Evolutionary conservation across 2,113 vertebrate species (phyloP).

Genomic region (Poecile atricapillus): DNA sequence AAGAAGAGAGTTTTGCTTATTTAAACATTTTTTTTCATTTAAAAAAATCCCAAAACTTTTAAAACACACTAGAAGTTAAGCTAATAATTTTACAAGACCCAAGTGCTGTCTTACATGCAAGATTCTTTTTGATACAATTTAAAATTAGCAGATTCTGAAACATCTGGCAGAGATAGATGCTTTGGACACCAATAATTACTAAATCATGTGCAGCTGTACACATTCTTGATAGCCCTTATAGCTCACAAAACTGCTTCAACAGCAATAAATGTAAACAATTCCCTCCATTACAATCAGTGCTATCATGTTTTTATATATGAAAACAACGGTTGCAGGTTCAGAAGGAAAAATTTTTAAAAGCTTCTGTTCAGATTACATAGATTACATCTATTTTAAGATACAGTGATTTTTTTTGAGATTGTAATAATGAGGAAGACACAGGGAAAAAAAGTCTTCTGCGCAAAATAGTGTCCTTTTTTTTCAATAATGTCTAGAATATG

Average conservation of each 20-base stretch:
- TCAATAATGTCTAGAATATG: background rate
- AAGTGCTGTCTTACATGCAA: background rate
- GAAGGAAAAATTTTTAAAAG: background rate
- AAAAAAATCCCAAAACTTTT: background rate
- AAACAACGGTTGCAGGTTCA: background rate
- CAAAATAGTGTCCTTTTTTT: background rate
- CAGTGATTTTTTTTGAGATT: background rate
- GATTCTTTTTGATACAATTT: background rate
- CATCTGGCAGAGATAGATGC: slow-evolving; percentile 33
- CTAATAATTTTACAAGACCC: background rate
- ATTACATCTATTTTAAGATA: background rate
- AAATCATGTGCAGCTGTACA: slow-evolving; percentile 59
- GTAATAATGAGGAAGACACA: background rate
- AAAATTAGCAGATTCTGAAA: slow-evolving; percentile 53
- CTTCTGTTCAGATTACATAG: background rate
- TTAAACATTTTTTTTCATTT: background rate
- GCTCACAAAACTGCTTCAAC: slow-evolving; percentile 17
- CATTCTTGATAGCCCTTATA: slow-evolving; percentile 26
- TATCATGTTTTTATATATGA: background rate
- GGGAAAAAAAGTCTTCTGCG: background rate
- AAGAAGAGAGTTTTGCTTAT: background rate
- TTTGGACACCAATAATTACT: slow-evolving; percentile 51
- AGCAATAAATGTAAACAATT: slow-evolving; percentile 8
- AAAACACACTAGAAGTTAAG: background rate
- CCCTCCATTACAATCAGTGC: background rate